Percentiles rank a stretch among this genome's conserved stretches.
phyloP scores from a whole-genome alignment of 2,888 invertebrate species.

The Marronus borbonicus region DNA sequence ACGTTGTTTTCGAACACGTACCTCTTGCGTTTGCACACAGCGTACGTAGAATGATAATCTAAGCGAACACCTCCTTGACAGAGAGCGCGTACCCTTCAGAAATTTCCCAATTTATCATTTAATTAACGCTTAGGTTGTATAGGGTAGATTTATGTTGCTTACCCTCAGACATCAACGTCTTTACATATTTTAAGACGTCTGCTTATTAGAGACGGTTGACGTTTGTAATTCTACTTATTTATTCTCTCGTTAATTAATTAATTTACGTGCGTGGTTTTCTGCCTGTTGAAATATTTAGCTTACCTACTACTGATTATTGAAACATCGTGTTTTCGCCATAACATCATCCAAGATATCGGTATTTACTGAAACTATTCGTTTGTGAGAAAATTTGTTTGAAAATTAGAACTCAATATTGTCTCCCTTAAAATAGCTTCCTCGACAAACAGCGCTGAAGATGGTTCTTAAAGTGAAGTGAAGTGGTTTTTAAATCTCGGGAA shows the following conservation, averaged over 20 bases:
- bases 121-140: neutral
- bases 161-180: neutral
- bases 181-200: neutral
- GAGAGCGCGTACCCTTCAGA: neutral
- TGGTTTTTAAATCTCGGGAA: too few species aligned
- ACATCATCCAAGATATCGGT: too few species aligned
- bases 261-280: neutral
- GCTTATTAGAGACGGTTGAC: constrained; percentile 1
- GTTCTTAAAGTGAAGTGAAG: too few species aligned
- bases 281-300: neutral
- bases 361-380: too few species aligned
- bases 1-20: too few species aligned
- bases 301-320: too few species aligned
- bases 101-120: constrained; percentile 13
- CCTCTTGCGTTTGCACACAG: neutral
- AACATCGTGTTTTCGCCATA: too few species aligned
- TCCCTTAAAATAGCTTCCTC: too few species aligned
- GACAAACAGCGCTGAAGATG: too few species aligned
- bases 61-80: too few species aligned
- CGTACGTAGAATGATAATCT: neutral
- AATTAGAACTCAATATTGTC: too few species aligned
- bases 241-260: neutral
- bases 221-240: neutral
- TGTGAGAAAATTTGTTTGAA: too few species aligned
- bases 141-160: constrained; percentile 5